Evolutionary conservation across 2,888 invertebrate genomes (phyloP), one percentile per base, ranked within the genome.

Genomic region (Synanthedon tipuliformis): DNA sequence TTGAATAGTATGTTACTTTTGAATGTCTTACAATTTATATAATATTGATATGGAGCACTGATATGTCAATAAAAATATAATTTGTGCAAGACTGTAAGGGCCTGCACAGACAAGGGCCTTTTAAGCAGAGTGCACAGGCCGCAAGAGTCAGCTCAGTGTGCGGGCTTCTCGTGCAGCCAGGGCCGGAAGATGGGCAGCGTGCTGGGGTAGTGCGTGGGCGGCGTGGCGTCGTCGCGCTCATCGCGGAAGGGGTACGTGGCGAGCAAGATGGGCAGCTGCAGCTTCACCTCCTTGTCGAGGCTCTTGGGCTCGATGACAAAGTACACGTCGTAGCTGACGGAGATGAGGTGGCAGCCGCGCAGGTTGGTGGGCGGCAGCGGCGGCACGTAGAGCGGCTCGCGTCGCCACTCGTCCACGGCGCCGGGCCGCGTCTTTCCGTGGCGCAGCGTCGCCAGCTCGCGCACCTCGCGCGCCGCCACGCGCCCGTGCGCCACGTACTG

Each of bases 321-420:
- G 95, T 95, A 96, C 53, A 97, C 95, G 76, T 97, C 96, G 73
- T 98, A 98, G 66, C 95, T 93, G 66, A 98, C 95, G 73, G 94
- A 92, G 69, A 98, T 97, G 66, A 98, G 91, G 80, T 96, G 96
- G 75, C 97, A 98, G 55, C 97, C 97, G 65, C 96, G 90, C 54
- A 98, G 89, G 88, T 96, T 96, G 57, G 97, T 97, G 41, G 97
- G 97, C 58, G 97, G 97, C 66, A 98, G 86, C 34, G 97, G 97
- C 56, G 97, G 97, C 59, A 98, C 95, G 78, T 95, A 95, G 54
- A 97, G 90, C 72, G 94, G 92, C 77, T 96, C 95, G 72, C 93
- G 94, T 57, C 93, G 91, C 95, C 96, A 97, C 77, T 92, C 92
- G 74, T 95, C 95, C 55, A 91, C 90, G 63, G 91, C 93, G 48